These are phyloP conservation scores for Actias luna DNA, from an alignment of 2,888 invertebrate genomes.

Conservation along the genomic window DNA sequence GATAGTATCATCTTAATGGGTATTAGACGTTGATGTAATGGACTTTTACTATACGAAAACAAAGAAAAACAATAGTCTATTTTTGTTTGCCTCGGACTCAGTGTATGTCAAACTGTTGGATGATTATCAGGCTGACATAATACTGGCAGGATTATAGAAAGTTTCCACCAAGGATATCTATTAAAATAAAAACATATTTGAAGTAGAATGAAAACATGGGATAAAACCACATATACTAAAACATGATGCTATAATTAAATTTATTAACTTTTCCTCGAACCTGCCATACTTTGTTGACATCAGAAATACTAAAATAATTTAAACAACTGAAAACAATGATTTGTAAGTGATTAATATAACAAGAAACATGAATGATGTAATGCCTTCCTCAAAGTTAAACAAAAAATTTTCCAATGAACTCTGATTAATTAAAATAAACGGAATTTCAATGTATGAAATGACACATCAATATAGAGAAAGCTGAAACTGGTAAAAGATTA, in stretches of 20 bases:
- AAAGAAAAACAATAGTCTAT: too few species aligned
- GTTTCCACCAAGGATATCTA: too few species aligned
- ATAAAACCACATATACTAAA: background rate
- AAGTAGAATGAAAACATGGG: too few species aligned
- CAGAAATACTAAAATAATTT: slow-evolving; percentile 7
- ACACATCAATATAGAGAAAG: background rate
- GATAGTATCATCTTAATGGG: too few species aligned
- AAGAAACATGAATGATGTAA: slow-evolving; percentile 6
- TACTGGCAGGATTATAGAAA: too few species aligned
- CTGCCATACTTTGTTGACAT: background rate
- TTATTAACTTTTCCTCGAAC: background rate
- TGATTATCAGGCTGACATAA: too few species aligned
- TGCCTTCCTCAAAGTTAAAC: background rate
- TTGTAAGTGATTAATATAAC: background rate
- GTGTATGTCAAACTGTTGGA: too few species aligned
- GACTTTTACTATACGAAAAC: too few species aligned
- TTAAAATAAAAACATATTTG: too few species aligned
- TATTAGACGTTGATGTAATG: too few species aligned
- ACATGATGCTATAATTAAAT: background rate
- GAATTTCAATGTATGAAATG: background rate
- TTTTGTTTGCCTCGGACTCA: too few species aligned
- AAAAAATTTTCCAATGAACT: slow-evolving; percentile 9
- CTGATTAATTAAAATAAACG: background rate
- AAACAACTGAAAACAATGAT: slow-evolving; percentile 1
- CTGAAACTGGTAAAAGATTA: background rate